Evolutionary conservation across 1,140 invertebrate species (phyloP), one percentile per base, ranked within the genome.

Genomic region (Temnothorax longispinosus): DNA sequence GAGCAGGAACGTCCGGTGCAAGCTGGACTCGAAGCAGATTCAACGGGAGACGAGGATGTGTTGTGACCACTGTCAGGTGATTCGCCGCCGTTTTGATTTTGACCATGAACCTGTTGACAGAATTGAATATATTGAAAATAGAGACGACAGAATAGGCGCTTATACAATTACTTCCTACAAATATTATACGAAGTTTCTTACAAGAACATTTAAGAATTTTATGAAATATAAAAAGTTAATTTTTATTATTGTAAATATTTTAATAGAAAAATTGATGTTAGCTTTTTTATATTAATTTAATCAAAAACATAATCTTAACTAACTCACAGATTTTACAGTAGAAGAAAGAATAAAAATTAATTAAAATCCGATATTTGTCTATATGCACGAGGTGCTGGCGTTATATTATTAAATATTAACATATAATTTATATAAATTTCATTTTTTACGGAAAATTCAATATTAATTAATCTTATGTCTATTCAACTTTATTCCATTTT

Each of bases 41-140:
- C 97, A 10, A 98, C 97, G 0, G 97, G 97, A 4, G 97, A 98
- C 81, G 97, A 98, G 7, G 97, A 98, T 1, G 97, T 98, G 89
- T 98, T 98, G 92, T 98, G 97, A 8, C 97, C 97, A 85, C 97
- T 98, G 93, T 98, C 97, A 13, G 97, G 97, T 1, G 97, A 97
- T 89, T 97, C 96, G 32, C 96, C 97, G 6, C 97, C 97, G 60
- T 95, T 94, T 95, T 96, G 92, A 92, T 96, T 95, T 80, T 96
- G 96, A 56, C 96, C 96, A 71, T 97, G 96, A n/a, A 97, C 95
- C 93, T 97, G 78, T 71, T 7, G 18, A 72, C 1, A 74, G 56
- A 69, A 54, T 76, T 27, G 58, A 82, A 60, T 44, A 67, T 11
- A 21, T 18, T 60, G 13, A 60, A 84, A 13, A 60, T 64, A 21